Evolutionary conservation across 2,113 vertebrate species (phyloP).

Genomic region (Microtus pennsylvanicus): DNA sequence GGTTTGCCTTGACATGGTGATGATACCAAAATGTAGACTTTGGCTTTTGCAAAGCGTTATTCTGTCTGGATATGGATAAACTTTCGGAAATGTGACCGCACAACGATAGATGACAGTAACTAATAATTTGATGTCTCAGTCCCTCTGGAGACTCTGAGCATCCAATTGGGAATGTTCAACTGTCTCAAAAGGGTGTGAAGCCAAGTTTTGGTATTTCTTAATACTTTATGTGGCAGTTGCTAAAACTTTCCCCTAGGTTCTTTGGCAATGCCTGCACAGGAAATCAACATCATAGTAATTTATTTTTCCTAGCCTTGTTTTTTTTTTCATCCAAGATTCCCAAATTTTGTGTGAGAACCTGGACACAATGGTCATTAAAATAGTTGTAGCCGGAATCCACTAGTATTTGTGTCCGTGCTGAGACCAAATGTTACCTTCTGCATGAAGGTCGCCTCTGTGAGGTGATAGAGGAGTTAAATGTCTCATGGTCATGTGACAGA

Average conservation of each 20-base stretch:
- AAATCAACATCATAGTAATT: not conserved
- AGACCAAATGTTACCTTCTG: not conserved
- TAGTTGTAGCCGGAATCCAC: not conserved
- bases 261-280: not conserved
- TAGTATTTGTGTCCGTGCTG: not conserved
- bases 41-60: not conserved
- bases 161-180: not conserved
- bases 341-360: not conserved
- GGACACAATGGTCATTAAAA: not conserved
- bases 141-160: not conserved
- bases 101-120: not conserved
- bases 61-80: conserved; percentile 15
- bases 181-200: not conserved
- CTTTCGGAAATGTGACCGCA: not conserved
- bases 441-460: not conserved
- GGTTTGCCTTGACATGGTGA: not conserved
- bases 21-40: not conserved
- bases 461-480: not conserved
- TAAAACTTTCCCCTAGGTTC: not conserved
- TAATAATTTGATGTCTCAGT: not conserved
- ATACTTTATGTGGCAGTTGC: not conserved
- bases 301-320: not conserved
- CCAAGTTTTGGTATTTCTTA: not conserved
- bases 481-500: not conserved
- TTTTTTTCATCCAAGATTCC: not conserved